Conservation (phyloP, 2,113 vertebrate species). For the Nothocercus nigrocapillus region DNA sequence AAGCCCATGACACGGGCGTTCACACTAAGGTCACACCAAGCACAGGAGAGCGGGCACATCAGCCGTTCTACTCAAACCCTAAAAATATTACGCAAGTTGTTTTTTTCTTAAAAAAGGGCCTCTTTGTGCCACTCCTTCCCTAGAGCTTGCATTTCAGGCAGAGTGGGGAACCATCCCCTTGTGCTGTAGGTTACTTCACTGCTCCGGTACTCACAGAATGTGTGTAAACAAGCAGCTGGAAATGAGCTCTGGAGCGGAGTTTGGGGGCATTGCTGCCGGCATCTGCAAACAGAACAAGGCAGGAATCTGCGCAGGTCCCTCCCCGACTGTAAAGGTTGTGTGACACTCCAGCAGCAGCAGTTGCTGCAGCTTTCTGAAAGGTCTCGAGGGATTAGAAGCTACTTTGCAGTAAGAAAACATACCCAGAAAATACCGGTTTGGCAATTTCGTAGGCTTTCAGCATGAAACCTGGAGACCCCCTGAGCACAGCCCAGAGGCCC, state of each 20-base stretch:
- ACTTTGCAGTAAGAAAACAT: background rate
- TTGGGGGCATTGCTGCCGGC: background rate
- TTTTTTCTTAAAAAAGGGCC: background rate
- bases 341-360: background rate
- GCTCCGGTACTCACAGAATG: background rate
- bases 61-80: background rate
- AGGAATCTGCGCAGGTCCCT: background rate
- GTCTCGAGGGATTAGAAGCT: background rate
- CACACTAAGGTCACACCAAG: accelerated
- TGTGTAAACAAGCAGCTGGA: background rate
- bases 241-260: background rate
- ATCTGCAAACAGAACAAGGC: background rate
- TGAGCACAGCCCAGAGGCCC: background rate
- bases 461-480: background rate
- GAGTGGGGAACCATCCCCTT: background rate
- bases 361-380: constrained; percentile 5
- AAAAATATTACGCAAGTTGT: background rate
- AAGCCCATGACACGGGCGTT: background rate
- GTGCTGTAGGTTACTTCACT: background rate
- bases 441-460: background rate
- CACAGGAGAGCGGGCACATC: background rate
- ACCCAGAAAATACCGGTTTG: background rate
- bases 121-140: background rate
- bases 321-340: background rate
- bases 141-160: background rate